These are phyloP conservation scores for Sympetrum striolatum DNA, from an alignment of 2,888 invertebrate genomes.

Conservation along the genomic window DNA sequence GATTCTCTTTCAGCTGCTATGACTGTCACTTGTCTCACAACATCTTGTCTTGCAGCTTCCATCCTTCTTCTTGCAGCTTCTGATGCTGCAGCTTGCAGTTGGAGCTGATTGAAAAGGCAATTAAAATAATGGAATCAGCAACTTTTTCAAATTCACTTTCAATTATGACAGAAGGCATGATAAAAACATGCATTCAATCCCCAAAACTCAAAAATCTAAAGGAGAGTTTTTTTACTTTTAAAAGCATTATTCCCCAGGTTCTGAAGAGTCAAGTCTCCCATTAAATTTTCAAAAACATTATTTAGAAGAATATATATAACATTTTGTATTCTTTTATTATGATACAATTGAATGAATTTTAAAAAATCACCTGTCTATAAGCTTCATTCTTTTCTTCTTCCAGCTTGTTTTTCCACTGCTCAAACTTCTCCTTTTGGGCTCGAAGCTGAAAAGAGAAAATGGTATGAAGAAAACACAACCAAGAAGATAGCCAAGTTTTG, in stretches of 20 bases:
- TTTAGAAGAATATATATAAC: too few species aligned
- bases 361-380: conserved; percentile 58
- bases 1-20: conserved; percentile 66
- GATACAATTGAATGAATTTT: too few species aligned
- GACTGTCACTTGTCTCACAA: conserved; percentile 66
- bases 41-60: conserved; percentile 66
- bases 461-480: background rate
- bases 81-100: conserved; percentile 65
- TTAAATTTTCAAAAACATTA: too few species aligned
- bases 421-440: conserved; percentile 61
- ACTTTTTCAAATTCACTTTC: too few species aligned
- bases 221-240: too few species aligned
- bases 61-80: conserved; percentile 65
- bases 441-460: conserved; percentile 57
- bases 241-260: too few species aligned
- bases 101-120: conserved; percentile 58
- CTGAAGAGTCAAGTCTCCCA: too few species aligned
- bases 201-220: too few species aligned
- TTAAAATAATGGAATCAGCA: background rate
- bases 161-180: too few species aligned
- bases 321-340: too few species aligned
- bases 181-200: too few species aligned
- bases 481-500: too few species aligned
- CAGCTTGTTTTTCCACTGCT: conserved; percentile 60
- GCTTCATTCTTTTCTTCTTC: conserved; percentile 62